Evolutionary conservation across 1,140 invertebrate genomes (phyloP).

Genomic region (Trialeurodes vaporariorum): DNA sequence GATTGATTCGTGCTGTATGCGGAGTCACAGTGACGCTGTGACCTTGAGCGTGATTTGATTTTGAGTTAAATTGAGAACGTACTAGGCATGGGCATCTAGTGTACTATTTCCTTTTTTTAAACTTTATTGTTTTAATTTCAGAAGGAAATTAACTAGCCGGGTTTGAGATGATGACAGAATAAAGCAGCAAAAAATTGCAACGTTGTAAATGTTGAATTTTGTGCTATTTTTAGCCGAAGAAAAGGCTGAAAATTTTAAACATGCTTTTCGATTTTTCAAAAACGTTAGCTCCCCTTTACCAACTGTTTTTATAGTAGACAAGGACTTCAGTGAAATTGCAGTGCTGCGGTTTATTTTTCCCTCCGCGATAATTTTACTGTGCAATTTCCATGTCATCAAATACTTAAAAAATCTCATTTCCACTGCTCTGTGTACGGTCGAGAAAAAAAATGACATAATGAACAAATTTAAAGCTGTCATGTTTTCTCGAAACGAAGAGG

Average conservation of each 20-base stretch:
- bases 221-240: background rate
- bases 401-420: background rate
- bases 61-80: no score
- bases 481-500: background rate
- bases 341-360: background rate
- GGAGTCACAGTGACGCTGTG: no score
- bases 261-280: background rate
- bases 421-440: background rate
- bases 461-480: background rate
- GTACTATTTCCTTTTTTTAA: no score
- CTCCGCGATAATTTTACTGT: background rate
- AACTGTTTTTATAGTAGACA: background rate
- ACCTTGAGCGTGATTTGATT: no score
- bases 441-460: background rate
- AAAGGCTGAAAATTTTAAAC: background rate
- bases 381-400: background rate
- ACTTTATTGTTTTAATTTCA: no score
- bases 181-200: no score
- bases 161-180: no score
- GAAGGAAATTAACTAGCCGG: no score
- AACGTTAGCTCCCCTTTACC: background rate
- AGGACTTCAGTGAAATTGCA: background rate
- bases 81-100: no score
- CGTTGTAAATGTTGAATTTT: no score
- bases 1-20: no score